phyloP scores from a whole-genome alignment of 2,113 vertebrate species.

The Nycticryphes semicollaris region DNA sequence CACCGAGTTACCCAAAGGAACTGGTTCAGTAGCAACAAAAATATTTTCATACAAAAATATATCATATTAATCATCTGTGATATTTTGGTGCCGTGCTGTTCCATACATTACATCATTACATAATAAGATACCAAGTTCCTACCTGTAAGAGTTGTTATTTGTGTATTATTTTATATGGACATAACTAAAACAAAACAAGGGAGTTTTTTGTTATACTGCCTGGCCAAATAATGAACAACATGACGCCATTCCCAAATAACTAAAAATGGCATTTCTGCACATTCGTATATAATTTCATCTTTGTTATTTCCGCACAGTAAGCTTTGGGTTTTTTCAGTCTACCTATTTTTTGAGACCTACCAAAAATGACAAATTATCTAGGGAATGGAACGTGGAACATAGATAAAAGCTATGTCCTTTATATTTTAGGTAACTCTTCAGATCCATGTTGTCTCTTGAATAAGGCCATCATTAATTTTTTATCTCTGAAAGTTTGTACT shows the following conservation, averaged over 20 bases:
- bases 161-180: background rate
- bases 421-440: background rate
- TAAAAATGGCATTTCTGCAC: background rate
- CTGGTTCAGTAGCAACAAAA: background rate
- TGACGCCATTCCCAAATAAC: background rate
- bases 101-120: background rate
- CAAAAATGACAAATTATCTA: background rate
- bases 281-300: background rate
- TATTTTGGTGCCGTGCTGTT: background rate
- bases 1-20: background rate
- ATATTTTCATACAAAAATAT: background rate
- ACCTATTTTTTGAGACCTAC: background rate
- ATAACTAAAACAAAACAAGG: background rate
- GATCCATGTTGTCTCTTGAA: background rate
- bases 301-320: background rate
- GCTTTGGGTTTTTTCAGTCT: background rate
- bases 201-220: background rate
- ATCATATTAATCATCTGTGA: background rate
- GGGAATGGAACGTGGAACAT: fast-evolving
- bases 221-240: background rate
- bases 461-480: background rate
- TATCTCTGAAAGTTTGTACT: background rate
- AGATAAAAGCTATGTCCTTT: background rate
- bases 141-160: background rate
- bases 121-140: background rate